Base-by-base conservation (phyloP, 2,113 vertebrate genomes). In the Zapornia atra region DNA sequence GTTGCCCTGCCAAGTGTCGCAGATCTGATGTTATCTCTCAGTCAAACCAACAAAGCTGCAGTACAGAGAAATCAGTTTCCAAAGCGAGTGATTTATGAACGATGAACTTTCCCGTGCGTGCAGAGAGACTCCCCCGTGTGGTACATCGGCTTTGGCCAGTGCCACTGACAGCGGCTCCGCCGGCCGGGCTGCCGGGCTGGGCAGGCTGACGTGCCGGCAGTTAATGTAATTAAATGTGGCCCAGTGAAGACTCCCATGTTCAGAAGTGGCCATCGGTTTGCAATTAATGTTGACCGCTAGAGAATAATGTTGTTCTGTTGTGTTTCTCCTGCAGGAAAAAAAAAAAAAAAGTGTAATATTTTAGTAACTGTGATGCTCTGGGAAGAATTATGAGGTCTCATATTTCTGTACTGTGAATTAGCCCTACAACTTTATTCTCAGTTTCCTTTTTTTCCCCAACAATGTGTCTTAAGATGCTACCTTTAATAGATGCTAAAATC, bases 61-160 rank as follows among this genome's bases (percentile, higher is more conserved):
- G 53, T 64, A 68, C 61, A 54, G 75, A 92, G 91, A 92, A 96
- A 96, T 40, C 84, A 18, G 87, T 87, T 95, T 96, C 59, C 73
- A 80, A 33, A 91, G 78, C 46, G 28, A 92, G 84, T 84, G 94
- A 96, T 97, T 96, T 88, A 94, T 54, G 90, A 85, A 94, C 63
- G 14, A 34, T 15, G 63, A 82, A 40, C 56, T 76, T 21, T 70
- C 42, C 96, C 8, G 65, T 63, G 92, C 82, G 46, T 87, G 97
- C 97, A 60, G 93, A 96, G 97, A 76, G 56, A 97, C 98, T 98
- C 98, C 98, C 97, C 97, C 98, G 97, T 96, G 98, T 98, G 98
- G 98, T 82, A 40, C 26, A 21, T 76, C 24, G 36, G 86, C 96
- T 56, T 10, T 21, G 85, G 96, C 94, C 56, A 60, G 13, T 89